phyloP scores from a whole-genome alignment of 1,140 invertebrate species.

The Macrobrachium nipponense region DNA sequence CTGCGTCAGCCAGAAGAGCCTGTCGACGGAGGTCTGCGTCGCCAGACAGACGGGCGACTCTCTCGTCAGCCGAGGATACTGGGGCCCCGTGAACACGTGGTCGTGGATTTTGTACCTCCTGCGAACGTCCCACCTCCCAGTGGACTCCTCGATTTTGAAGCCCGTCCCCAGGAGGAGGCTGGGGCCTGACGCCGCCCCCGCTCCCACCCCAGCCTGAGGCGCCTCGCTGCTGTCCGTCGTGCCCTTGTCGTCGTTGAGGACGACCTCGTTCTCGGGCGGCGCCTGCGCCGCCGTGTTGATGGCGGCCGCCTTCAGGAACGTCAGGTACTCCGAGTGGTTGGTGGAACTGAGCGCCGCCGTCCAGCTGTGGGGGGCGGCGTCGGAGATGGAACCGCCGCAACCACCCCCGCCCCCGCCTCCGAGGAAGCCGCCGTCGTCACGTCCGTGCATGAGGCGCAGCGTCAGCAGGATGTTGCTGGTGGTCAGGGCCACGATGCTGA shows the following conservation, averaged over 20 bases:
- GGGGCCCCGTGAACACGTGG: slow-evolving; percentile 75
- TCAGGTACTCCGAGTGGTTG: slow-evolving; percentile 57
- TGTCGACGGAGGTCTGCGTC: slow-evolving; percentile 86
- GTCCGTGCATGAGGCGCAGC: slow-evolving; percentile 46
- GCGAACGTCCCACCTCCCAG: slow-evolving; percentile 80
- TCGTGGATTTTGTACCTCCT: slow-evolving; percentile 80
- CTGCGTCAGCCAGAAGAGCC: slow-evolving; percentile 78
- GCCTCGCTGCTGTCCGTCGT: not conserved
- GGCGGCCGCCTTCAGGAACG: slow-evolving; percentile 46
- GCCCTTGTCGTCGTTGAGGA: not conserved
- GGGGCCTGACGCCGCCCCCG: not conserved
- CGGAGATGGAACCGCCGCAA: not conserved
- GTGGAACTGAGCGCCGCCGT: slow-evolving; percentile 37
- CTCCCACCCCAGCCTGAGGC: not conserved
- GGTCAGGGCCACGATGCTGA: slow-evolving; percentile 56
- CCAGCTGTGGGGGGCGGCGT: slow-evolving; percentile 19
- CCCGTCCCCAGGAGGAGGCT: not conserved
- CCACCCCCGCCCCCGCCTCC: not conserved
- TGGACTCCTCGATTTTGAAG: slow-evolving; percentile 73
- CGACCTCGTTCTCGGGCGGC: not conserved
- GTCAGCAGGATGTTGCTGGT: slow-evolving; percentile 62
- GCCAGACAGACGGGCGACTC: slow-evolving; percentile 79
- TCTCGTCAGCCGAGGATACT: slow-evolving; percentile 21
- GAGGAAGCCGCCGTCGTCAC: slow-evolving; percentile 20
- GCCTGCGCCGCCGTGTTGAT: slow-evolving; percentile 25